Evolutionary conservation across 2,888 invertebrate species (phyloP), one percentile per base, ranked within the genome.

Genomic region (Lepidocyrtoides sp.): DNA sequence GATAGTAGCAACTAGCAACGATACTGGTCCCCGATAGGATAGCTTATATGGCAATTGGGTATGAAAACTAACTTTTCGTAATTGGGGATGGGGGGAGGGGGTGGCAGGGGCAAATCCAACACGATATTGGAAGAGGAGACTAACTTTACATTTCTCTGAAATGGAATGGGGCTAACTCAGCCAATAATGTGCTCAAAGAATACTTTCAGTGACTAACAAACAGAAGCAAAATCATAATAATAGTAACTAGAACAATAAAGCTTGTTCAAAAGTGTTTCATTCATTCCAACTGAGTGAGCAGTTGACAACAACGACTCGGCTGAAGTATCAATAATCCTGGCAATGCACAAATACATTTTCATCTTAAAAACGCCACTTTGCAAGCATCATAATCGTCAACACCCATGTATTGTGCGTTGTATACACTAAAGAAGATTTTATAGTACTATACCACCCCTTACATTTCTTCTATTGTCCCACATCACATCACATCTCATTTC

Each of bases 281-380:
- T 83, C 66, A 63, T 83, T 83, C 66, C 83, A 83, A 44, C 48
- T 66, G 36, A 83, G 48, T 83, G n/a, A 66, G 48, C 83, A 66
- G 12, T 83, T 14, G 83, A 83, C 44, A 66, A 83, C 17, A 36
- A 17, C 23, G 29, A 8, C 17, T 36, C 2, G 5, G 29, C 20
- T 36, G 3, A 77, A 83, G 44, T 83, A 83, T 63, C 83, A 48
- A 63, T 29, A 83, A 83, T 2, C 14, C 63, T 32, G 63, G 29
- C 29, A 44, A 66, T 23, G 63, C 10, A 83, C 23, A 29, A 8
- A 81, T 17, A 54, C 17, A 36, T 20, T 83, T 66, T 48, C 41
- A 41, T 44, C 82, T 82, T 44, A 41, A 57, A 82, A 63, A 63
- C 60, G 44, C 44, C 82, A 63, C 82, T 63, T 82, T 63, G 41